Percentiles rank a stretch among this genome's conserved stretches.
Evolutionary conservation across 2,797 vertebrate species (phyloP).

Genomic region (Xenentodon cancila): DNA sequence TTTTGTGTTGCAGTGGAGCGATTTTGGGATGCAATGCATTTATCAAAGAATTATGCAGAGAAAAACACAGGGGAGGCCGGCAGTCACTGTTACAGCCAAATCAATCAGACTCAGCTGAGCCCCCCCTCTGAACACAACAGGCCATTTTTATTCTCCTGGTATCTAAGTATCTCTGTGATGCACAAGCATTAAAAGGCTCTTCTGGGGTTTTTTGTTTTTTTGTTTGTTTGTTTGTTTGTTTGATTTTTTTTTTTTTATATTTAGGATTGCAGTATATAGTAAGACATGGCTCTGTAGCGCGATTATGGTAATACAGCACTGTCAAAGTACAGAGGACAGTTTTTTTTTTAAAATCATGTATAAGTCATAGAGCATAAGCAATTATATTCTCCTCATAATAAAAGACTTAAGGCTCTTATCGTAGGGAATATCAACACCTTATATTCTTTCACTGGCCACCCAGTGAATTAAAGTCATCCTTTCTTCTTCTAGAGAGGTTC

Average conservation of each 20-base stretch:
- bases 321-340: conserved; percentile 5
- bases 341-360: not conserved
- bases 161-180: conserved; percentile 24
- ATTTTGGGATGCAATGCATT: conserved; percentile 75
- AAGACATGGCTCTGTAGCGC: conserved; percentile 1
- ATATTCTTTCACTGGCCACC: conserved; percentile 45
- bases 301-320: conserved; percentile 11
- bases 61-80: conserved; percentile 70
- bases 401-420: conserved; percentile 40
- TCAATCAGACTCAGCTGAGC: conserved; percentile 73
- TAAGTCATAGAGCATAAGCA: conserved; percentile 23
- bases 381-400: conserved; percentile 28
- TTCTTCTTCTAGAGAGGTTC: conserved; percentile 66
- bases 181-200: conserved; percentile 14
- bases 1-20: conserved; percentile 74
- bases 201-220: no score
- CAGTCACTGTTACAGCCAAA: conserved; percentile 76
- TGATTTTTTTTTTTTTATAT: conserved; percentile 3
- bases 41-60: conserved; percentile 81
- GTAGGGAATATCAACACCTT: conserved; percentile 64
- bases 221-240: no score
- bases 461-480: conserved; percentile 73
- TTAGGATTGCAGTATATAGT: no score
- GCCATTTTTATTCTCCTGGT: conserved; percentile 57
- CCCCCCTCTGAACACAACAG: conserved; percentile 44